A percentile compares a stretch with the other conserved stretches of the same genome.
phyloP scores from a whole-genome alignment of 2,888 invertebrate species.

The Cabera pusaria region DNA sequence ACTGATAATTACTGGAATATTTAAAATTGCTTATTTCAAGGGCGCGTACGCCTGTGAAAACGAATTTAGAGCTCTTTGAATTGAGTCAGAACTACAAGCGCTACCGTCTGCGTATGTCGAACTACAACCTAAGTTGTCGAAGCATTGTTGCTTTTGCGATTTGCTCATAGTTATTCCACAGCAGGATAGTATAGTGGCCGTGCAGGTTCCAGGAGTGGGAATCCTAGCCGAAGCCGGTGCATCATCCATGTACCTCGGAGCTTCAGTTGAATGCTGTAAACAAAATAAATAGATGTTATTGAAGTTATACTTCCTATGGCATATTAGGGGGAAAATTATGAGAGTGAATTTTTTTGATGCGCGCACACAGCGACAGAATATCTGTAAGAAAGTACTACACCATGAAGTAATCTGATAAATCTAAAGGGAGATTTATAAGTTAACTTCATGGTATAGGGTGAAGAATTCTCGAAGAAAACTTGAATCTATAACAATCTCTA shows the following conservation, averaged over 20 bases:
- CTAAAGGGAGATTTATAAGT: too few species aligned
- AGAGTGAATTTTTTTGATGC: too few species aligned
- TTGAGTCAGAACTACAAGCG: slow-evolving; percentile 43
- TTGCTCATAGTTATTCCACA: slow-evolving; percentile 39
- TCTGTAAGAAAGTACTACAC: too few species aligned
- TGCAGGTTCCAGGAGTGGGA: slow-evolving; percentile 45
- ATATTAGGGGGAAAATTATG: too few species aligned
- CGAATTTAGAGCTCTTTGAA: slow-evolving; percentile 46
- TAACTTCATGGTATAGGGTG: too few species aligned
- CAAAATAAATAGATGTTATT: too few species aligned
- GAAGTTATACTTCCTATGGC: too few species aligned
- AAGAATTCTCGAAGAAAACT: too few species aligned
- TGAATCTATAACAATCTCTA: too few species aligned
- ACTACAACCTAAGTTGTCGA: slow-evolving; percentile 48
- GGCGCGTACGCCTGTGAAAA: slow-evolving; percentile 54
- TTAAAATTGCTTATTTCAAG: slow-evolving; percentile 34
- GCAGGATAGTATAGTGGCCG: slow-evolving; percentile 60
- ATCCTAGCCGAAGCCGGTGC: slow-evolving; percentile 3
- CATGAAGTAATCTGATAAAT: too few species aligned
- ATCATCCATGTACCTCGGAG: slow-evolving; percentile 26
- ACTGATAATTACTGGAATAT: slow-evolving; percentile 45
- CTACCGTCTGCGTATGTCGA: slow-evolving; percentile 37
- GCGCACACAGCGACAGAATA: too few species aligned
- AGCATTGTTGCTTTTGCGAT: slow-evolving; percentile 46
- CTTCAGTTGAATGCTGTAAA: slow-evolving; percentile 30